Evolutionary conservation across 2,888 invertebrate genomes (phyloP), one percentile per base, ranked within the genome.

Genomic region (Pandemis corylana): DNA sequence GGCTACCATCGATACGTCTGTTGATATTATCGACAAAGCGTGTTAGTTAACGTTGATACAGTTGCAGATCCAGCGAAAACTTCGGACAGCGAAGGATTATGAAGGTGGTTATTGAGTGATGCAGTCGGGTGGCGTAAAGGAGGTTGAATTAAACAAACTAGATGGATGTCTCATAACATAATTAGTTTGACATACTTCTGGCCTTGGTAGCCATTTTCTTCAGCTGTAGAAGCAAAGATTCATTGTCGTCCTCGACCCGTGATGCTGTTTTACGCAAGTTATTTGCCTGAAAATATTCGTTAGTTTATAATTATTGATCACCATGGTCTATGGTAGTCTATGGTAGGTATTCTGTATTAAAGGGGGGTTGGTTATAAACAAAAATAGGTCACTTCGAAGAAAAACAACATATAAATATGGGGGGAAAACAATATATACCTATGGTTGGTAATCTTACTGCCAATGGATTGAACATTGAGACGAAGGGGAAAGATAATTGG

Each of bases 201-300:
- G 97, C 96, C 94, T 97, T 96, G 92, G 96, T 96, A 95, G 98
- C 98, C 97, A 99, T 97, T 96, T 98, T 98, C 96, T 98, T 98
- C 95, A 99, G 96, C 96, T 99, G 99, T 95, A 98, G 96, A 93
- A 98, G 97, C 93, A 99, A 96, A 83, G 98, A 98, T 93, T 99
- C 99, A 95, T 99, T 99, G 95, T 99, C 99, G 91, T 98, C 98
- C 95, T 99, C 99, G 90, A 99, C 96, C 86, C 98, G 97, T 88
- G 97, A 96, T 87, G 98, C 96, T 95, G 98, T 98, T 95, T 97
- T 97, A 93, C 98, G 96, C 91, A 97, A 96, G 94, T 96, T 97
- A 95, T 97, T 96, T 89, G 96, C 97, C 97, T 97, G 96, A 90
- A 96, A 94, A 93, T 90, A 92, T 88, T 90, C 86, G 91, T 91